phyloP scores from a whole-genome alignment of 2,797 vertebrate species.

The Mus minutoides region DNA sequence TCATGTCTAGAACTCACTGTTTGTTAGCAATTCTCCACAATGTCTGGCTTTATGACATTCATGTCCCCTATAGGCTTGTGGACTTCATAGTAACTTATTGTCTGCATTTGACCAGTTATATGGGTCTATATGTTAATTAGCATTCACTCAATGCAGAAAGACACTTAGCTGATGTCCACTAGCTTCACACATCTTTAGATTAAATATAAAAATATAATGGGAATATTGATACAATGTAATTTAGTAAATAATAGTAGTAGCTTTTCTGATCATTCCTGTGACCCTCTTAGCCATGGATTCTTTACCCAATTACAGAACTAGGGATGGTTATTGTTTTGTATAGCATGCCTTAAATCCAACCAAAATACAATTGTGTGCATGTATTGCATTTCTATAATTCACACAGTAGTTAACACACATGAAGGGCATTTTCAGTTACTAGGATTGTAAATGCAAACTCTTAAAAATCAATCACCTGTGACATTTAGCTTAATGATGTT shows the following conservation, averaged over 20 bases:
- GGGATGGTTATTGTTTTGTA: background rate
- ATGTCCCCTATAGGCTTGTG: background rate
- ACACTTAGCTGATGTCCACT: no score
- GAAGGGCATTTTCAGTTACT: background rate
- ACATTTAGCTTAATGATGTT: background rate
- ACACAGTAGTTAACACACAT: background rate
- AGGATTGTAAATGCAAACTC: background rate
- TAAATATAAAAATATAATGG: background rate
- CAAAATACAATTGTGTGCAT: background rate
- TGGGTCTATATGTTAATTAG: background rate
- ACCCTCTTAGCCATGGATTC: background rate
- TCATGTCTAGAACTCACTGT: background rate
- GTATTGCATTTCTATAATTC: no score
- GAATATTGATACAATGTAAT: background rate
- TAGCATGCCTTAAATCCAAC: background rate
- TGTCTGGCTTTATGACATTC: background rate
- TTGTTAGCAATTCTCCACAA: background rate
- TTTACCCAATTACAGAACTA: background rate
- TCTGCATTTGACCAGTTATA: background rate
- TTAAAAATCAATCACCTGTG: background rate
- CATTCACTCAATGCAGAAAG: background rate
- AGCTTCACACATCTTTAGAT: background rate
- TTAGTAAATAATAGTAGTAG: background rate
- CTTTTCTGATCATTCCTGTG: background rate
- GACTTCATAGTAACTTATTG: background rate